Evolutionary conservation across 2,888 invertebrate species (phyloP).

Genomic region (Athrips mouffetella): DNA sequence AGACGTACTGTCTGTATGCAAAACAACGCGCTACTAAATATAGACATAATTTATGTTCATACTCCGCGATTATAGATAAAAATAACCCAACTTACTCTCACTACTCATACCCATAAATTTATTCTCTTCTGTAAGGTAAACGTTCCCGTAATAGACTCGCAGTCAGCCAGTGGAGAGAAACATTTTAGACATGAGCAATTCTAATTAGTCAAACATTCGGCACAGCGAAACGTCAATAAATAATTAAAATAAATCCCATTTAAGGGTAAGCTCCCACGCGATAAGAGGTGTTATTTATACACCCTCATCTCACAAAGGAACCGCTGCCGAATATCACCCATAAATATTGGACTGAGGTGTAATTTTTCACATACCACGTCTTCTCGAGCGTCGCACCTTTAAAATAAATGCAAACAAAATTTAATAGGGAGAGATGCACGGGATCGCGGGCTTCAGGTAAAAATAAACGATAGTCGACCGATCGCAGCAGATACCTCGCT

Average conservation of each 20-base stretch:
- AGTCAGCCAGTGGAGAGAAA: neutral
- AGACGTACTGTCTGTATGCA: constrained; percentile 74
- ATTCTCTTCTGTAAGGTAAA: constrained; percentile 37
- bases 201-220: constrained; percentile 15
- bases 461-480: constrained; percentile 72
- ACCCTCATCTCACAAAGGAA: constrained; percentile 76
- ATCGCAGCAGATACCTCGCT: constrained; percentile 65
- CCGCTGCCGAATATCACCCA: constrained; percentile 79
- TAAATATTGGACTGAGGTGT: constrained; percentile 79
- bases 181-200: constrained; percentile 5
- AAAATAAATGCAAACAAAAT: constrained; percentile 79
- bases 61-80: constrained; percentile 74
- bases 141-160: constrained; percentile 16
- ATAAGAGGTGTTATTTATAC: constrained; percentile 78
- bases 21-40: constrained; percentile 73
- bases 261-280: constrained; percentile 77
- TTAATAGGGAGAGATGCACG: constrained; percentile 79
- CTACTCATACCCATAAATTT: constrained; percentile 65
- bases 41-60: constrained; percentile 77
- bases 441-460: constrained; percentile 73
- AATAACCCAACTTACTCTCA: constrained; percentile 63
- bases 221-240: constrained; percentile 57
- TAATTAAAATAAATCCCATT: constrained; percentile 77
- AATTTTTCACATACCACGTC: constrained; percentile 79
- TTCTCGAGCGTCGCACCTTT: constrained; percentile 76